These are phyloP conservation scores for Globodera ellingtonae DNA, from an alignment of 1,140 invertebrate genomes.

Conservation along the genomic window DNA sequence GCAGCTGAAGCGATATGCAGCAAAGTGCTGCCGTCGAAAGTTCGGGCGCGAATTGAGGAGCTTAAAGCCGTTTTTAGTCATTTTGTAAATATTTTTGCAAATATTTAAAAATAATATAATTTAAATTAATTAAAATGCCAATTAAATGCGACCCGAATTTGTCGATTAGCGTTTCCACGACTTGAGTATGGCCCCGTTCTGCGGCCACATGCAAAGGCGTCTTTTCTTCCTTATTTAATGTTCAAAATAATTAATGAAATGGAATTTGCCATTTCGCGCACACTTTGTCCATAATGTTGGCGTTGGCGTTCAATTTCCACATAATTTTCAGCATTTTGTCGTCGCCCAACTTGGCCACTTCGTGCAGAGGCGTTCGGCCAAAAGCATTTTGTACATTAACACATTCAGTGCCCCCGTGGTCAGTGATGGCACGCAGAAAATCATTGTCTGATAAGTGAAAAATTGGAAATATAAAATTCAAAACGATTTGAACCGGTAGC, in stretches of 20 bases:
- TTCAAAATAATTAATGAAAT: constrained; percentile 9
- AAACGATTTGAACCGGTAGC: not conserved
- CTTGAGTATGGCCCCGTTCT: constrained; percentile 88
- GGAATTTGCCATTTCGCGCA: not conserved
- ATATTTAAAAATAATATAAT: not conserved
- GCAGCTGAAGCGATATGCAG: constrained; percentile 91
- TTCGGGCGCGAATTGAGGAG: constrained; percentile 62
- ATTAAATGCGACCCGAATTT: constrained; percentile 77
- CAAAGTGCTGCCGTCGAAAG: constrained; percentile 86
- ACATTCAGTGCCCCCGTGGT: constrained; percentile 55
- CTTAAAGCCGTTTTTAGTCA: not conserved
- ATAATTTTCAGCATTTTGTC: constrained; percentile 91
- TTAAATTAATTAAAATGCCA: not conserved
- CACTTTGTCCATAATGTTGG: constrained; percentile 64
- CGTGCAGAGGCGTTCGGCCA: constrained; percentile 88
- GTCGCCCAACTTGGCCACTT: constrained; percentile 91
- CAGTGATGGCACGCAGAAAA: constrained; percentile 48
- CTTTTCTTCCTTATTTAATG: constrained; percentile 74
- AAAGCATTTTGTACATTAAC: constrained; percentile 55
- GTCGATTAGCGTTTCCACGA: constrained; percentile 93
- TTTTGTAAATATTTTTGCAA: too few relatives aligned
- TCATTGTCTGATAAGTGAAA: constrained; percentile 42
- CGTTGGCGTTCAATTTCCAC: constrained; percentile 86
- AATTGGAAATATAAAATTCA: not conserved
- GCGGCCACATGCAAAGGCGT: constrained; percentile 95